These are phyloP conservation scores for Polia nebulosa DNA, from an alignment of 2,888 invertebrate species.

Conservation along the genomic window DNA sequence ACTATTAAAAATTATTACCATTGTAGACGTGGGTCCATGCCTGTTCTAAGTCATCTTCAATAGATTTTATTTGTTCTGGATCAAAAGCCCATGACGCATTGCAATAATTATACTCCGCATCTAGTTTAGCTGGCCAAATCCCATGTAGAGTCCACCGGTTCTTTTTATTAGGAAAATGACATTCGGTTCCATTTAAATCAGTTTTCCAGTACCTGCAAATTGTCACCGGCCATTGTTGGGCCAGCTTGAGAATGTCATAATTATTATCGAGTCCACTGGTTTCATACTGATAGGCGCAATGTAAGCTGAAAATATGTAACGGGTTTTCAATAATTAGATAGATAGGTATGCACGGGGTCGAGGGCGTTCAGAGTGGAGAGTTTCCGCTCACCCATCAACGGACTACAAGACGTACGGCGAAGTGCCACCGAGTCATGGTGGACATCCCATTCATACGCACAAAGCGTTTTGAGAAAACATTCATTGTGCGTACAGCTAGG, in stretches of 20 bases:
- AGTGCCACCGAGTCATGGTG: too few species aligned
- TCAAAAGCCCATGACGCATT: slow-evolving; percentile 26
- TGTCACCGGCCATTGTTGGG: slow-evolving; percentile 33
- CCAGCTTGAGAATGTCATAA: slow-evolving; percentile 11
- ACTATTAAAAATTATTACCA: background rate
- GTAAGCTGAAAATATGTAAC: slow-evolving; percentile 11
- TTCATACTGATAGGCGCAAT: background rate
- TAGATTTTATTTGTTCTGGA: slow-evolving; percentile 12
- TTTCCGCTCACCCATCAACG: too few species aligned
- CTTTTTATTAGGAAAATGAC: slow-evolving; percentile 10
- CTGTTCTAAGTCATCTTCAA: slow-evolving; percentile 16
- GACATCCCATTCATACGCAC: too few species aligned
- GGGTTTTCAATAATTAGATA: too few species aligned
- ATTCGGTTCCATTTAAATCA: background rate
- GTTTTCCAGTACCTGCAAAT: slow-evolving; percentile 23
- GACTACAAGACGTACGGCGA: too few species aligned
- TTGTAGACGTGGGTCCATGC: slow-evolving; percentile 5
- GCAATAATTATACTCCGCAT: background rate
- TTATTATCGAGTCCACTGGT: background rate
- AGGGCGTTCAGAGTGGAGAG: too few species aligned
- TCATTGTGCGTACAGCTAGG: too few species aligned
- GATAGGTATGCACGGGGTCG: too few species aligned
- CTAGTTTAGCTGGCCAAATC: slow-evolving; percentile 24
- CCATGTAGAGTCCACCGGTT: slow-evolving; percentile 36
- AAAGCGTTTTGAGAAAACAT: too few species aligned